Base-by-base conservation (phyloP, 2,797 vertebrate genomes). In the Austrolebias charrua region DNA sequence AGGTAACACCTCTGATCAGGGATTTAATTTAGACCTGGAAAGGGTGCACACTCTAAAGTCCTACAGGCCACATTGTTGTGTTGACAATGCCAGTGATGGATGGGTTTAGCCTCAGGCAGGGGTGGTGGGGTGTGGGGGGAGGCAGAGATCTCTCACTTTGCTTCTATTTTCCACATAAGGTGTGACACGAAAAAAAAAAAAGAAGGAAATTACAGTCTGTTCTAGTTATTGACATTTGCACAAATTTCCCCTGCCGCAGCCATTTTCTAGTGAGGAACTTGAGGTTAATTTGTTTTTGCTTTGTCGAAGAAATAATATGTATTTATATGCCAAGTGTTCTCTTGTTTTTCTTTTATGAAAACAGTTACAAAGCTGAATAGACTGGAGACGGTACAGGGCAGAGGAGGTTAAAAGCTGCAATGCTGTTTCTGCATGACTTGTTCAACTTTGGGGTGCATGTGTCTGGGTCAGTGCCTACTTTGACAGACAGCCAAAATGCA, bases 1-100 rank as follows among this genome's bases (percentile, higher is more conserved):
- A 86, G 81, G 83, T 87, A 89, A 83, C 82, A 78, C 85, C 62
- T 74, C 71, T 83, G 88, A 90, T 92, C 83, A 86, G 76, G 81
- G 83, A 86, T 88, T 90, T 91, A 75, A 90, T 90, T 89, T 86
- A 79, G 80, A 76, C 76, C 73, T 68, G 44, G 71, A 84, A 85
- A 86, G 76, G 79, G 69, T 81, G 76, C 79, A 68, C 64, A 49
- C 60, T 60, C 73, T 68, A 43, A 44, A 59, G 77, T 88, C 81
- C 76, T 76, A 81, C 82, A 70, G 74, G 76, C 78, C 68, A 81
- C 83, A 86, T 84, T 82, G 85, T 90, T 81, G 71, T 80, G 79
- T 79, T 86, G 89, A 89, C 87, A 88, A 69, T 66, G 64, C 51
- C 48, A 20, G 67, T 89, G 87, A 92, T 84, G 85, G 86, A 91